These are phyloP conservation scores for Caenorhabditis remanei DNA, from an alignment of 1,140 invertebrate species.

Conservation along the genomic window DNA sequence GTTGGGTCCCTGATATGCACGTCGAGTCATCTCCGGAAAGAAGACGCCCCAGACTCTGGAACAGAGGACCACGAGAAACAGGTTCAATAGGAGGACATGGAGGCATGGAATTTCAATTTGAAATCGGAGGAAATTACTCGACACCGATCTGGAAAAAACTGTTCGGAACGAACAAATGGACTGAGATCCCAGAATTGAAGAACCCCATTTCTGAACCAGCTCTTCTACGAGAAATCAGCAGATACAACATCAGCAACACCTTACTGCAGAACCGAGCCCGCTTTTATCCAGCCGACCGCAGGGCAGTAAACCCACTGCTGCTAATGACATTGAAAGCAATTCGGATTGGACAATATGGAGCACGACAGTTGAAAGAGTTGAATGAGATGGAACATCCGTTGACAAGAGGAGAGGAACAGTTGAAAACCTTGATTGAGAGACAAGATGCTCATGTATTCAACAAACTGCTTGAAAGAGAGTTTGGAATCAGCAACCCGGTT, in stretches of 20 bases:
- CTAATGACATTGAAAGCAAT: not conserved
- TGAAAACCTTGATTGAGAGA: not conserved
- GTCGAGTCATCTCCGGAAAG: not conserved
- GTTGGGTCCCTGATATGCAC: not conserved
- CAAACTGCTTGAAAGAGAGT: slow-evolving; percentile 2
- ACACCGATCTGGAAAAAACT: not conserved
- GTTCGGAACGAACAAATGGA: not conserved
- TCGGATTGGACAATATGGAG: not conserved
- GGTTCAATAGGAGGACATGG: not conserved
- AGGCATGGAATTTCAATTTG: not conserved
- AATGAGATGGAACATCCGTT: not conserved
- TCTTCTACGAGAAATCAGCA: not conserved
- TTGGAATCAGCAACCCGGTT: not conserved
- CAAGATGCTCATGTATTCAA: not conserved
- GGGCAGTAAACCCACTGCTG: not conserved
- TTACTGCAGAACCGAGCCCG: not conserved
- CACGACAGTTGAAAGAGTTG: not conserved
- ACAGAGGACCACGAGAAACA: not conserved
- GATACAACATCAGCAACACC: not conserved
- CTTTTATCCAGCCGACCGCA: not conserved
- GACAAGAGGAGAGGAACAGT: not conserved
- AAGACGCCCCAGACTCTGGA: not conserved
- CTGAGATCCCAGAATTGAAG: not conserved
- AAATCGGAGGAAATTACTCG: not conserved
- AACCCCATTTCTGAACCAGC: not conserved